Evolutionary conservation across 2,888 invertebrate species (phyloP), one percentile per base, ranked within the genome.

Genomic region (Lydus trimaculatus): DNA sequence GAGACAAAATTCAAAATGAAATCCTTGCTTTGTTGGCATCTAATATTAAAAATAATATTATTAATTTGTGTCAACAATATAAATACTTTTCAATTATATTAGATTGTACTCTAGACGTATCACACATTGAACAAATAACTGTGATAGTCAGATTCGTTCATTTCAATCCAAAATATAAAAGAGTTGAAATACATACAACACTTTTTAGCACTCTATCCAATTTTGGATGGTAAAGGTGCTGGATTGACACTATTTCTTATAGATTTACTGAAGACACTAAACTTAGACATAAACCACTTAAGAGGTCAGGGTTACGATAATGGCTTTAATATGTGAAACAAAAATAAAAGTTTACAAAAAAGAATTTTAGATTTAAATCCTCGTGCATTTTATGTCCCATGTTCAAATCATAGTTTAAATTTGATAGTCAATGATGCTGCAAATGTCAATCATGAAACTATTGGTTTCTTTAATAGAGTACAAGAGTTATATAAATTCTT

Each of bases 1-100:
- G 69, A 65, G 67, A 72, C 69, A 64, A 72, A 31, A 71, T 72
- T 59, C 70, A 72, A 70, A 73, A 74, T 67, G 72, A 71, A 75
- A 71, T 75, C 2, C 8, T 33, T 33, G 11, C 8, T 33, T 11
- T 33, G 11, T 33, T 36, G 11, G 3, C 3, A 13, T 13, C 11
- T 13, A 36, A 13, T 36, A 36, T 36, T 13, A 36, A 13, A 36
- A 36, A 36, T 36, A 36, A 36, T 36, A 36, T 36, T 36, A 28
- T 13, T 36, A 36, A 36, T 11, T 36, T 11, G 0, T 36, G 33
- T 33, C 7, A 33, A 33, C 8, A 11, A 11, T 2, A 11, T 7
- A 33, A 33, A 33, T 33, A 33, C 11, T 33, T 33, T 33, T 33
- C 33, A 8, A 33, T 33, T 11, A 11, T 33, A 33, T 11, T 33